Evolutionary conservation across 1,140 invertebrate species (phyloP).

Genomic region (Calliopsis andreniformis): DNA sequence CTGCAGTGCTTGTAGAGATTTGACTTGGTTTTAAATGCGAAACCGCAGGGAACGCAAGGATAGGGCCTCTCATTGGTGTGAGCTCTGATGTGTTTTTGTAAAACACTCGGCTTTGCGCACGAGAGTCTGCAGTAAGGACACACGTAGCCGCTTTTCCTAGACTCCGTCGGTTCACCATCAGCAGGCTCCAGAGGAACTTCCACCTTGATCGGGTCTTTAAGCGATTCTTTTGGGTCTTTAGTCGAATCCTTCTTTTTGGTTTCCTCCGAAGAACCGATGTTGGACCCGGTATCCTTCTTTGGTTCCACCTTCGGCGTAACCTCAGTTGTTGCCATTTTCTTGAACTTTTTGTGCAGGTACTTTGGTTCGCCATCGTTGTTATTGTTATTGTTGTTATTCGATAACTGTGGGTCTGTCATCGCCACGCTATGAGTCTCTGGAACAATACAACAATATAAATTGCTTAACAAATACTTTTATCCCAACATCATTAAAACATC

Average conservation of each 20-base stretch:
- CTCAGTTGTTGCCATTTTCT: conserved; percentile 88
- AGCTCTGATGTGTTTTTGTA: conserved; percentile 95
- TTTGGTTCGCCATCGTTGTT: conserved; percentile 86
- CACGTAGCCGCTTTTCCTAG: conserved; percentile 83
- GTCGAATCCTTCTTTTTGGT: conserved; percentile 76
- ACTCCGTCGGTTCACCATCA: conserved; percentile 73
- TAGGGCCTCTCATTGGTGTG: conserved; percentile 96
- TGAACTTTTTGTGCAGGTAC: conserved; percentile 95
- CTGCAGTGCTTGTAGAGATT: conserved; percentile 96
- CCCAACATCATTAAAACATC: too few relatives aligned
- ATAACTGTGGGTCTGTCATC: conserved; percentile 80
- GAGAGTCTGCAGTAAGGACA: conserved; percentile 93
- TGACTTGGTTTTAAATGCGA: conserved; percentile 96
- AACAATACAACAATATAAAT: conserved; percentile 13
- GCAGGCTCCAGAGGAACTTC: conserved; percentile 54
- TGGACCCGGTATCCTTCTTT: conserved; percentile 59
- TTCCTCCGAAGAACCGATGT: conserved; percentile 73
- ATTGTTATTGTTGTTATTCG: conserved; percentile 74
- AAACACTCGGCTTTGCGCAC: conserved; percentile 96
- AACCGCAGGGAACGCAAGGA: conserved; percentile 93
- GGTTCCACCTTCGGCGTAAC: conserved; percentile 70
- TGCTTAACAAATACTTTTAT: not conserved
- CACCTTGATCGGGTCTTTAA: conserved; percentile 65
- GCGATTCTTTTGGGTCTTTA: conserved; percentile 70
- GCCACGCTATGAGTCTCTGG: conserved; percentile 76